Evolutionary conservation across 2,888 invertebrate genomes (phyloP).

Genomic region (Nycteola revayana): DNA sequence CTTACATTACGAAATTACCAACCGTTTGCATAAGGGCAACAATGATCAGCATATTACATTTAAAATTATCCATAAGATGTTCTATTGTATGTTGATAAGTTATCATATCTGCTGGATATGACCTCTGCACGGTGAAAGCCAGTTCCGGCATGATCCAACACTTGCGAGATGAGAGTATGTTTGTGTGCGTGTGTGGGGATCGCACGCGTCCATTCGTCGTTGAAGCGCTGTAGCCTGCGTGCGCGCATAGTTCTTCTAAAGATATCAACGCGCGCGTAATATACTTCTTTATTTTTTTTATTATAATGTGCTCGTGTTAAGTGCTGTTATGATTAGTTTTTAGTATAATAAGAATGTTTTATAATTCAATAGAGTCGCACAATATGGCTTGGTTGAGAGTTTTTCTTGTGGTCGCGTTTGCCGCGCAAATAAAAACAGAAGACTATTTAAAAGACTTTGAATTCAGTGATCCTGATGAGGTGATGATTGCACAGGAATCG

Average conservation of each 20-base stretch:
- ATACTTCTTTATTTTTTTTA: conserved; percentile 8
- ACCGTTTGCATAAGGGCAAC: not conserved
- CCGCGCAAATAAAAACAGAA: conserved; percentile 39
- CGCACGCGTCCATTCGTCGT: conserved; percentile 60
- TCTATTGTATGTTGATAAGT: conserved; percentile 57
- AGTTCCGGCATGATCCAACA: conserved; percentile 76
- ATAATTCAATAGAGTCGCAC: too few relatives aligned
- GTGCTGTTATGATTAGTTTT: conserved; percentile 21
- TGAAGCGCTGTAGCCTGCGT: conserved; percentile 52
- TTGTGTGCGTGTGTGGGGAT: conserved; percentile 51
- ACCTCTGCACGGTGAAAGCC: conserved; percentile 67
- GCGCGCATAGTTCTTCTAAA: conserved; percentile 50
- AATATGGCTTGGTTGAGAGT: conserved; percentile 46
- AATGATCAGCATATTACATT: not conserved
- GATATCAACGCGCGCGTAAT: conserved; percentile 40
- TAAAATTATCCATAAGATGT: conserved; percentile 16
- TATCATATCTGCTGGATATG: conserved; percentile 54
- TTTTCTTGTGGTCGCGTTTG: conserved; percentile 40
- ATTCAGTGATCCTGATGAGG: conserved; percentile 59
- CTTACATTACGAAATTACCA: not conserved
- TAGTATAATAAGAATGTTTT: not conserved
- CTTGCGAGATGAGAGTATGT: conserved; percentile 58
- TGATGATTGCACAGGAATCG: conserved; percentile 74
- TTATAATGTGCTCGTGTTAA: conserved; percentile 28
- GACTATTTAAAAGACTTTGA: conserved; percentile 62